Evolutionary conservation across 2,797 vertebrate species (phyloP), one percentile per base, ranked within the genome.

Genomic region (Sebastes vulpes): DNA sequence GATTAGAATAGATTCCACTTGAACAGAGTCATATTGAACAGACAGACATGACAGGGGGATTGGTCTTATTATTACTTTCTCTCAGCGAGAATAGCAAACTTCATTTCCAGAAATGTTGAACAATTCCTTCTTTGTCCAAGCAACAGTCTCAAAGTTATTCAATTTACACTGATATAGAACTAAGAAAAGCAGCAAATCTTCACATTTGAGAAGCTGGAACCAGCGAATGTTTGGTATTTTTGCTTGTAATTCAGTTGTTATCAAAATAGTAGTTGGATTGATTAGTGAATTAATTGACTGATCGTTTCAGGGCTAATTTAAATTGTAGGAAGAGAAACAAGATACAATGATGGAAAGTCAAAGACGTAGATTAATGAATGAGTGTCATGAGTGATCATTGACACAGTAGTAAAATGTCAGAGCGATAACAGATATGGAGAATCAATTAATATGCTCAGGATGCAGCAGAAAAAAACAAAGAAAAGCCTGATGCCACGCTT

Each of bases 401-500:
- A 38, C 29, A 57, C 4, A 23, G 9, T 6, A 23, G 9, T 53
- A 7, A 72, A 14, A 50, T 59, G n/a, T 29, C 52, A 29, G 21
- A 56, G 10, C 3, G 29, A 53, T 46, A n/a, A 26, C 32, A 56
- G 46, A 50, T 12, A 21, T 20, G 14, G 31, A 59, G 5, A 65
- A 60, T 74, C 9, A 38, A 23, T 63, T 28, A 61, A 29, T 29
- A 21, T 52, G 6, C 23, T 35, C 14, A 26, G n/a, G 31, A 61
- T 59, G 26, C 29, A 28, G 59, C 0, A 4, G 9, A 75, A 72
- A 69, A 70, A 72, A 69, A 70, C 28, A 63, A 72, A 60, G 35
- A 65, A 66, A 54, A 38, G 67, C 35, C 48, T 72, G 35, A 72
- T 54, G 6, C 35, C 9, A 18, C 52, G 14, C 71, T 78, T 82